Conservation (phyloP, 1,140 invertebrate genomes). For the Pararge aegeria region DNA sequence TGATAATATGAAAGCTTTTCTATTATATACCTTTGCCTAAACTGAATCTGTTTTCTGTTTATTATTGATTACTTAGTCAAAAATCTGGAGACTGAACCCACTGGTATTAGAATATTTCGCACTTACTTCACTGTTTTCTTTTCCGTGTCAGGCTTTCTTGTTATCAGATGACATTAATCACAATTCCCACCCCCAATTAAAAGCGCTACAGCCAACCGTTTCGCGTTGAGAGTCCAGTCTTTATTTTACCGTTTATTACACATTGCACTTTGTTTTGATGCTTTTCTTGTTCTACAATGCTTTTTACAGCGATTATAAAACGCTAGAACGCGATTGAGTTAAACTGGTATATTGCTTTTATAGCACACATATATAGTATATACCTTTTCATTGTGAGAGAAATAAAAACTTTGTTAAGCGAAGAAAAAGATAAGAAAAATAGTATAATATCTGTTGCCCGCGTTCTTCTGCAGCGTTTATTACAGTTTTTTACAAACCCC, state of each 20-base stretch:
- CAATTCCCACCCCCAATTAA: slow-evolving; percentile 77
- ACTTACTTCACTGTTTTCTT: slow-evolving; percentile 29
- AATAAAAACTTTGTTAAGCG: background rate
- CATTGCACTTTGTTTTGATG: slow-evolving; percentile 54
- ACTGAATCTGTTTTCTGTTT: no score
- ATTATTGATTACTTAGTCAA: no score
- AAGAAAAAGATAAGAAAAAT: no score
- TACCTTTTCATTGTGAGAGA: background rate
- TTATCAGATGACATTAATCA: slow-evolving; percentile 78
- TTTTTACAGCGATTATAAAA: slow-evolving; percentile 57
- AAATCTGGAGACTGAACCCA: slow-evolving; percentile 19
- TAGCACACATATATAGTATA: background rate
- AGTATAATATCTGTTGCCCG: no score
- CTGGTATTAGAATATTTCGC: background rate
- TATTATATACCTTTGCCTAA: no score
- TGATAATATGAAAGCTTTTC: no score
- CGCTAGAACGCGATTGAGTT: slow-evolving; percentile 5
- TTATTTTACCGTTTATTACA: slow-evolving; percentile 61
- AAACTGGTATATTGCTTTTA: slow-evolving; percentile 7
- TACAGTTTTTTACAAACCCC: no score
- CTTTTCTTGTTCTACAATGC: slow-evolving; percentile 53
- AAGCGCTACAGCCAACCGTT: slow-evolving; percentile 54
- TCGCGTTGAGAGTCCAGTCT: slow-evolving; percentile 44
- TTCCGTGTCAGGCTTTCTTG: slow-evolving; percentile 55
- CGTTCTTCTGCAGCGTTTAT: no score